These are phyloP conservation scores for Ormyrus pomaceus DNA, from an alignment of 2,888 invertebrate genomes.

Conservation along the genomic window DNA sequence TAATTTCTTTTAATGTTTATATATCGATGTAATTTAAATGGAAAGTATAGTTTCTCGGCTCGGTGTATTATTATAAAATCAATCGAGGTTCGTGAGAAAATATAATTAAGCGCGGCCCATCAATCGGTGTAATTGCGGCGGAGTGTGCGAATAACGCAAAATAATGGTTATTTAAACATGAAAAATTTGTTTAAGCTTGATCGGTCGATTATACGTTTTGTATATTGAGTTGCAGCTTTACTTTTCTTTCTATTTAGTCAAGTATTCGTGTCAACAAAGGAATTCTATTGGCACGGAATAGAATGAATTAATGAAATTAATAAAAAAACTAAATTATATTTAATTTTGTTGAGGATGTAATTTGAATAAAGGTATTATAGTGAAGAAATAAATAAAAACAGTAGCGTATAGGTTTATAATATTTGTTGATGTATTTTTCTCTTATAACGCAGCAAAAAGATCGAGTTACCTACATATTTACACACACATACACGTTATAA, in stretches of 20 bases:
- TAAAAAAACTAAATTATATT: not conserved
- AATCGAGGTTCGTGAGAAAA: conserved; percentile 38
- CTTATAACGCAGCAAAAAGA: conserved; percentile 32
- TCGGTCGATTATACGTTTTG: not conserved
- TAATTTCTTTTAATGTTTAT: not conserved
- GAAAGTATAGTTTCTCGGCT: conserved; percentile 17
- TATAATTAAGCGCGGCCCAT: conserved; percentile 17
- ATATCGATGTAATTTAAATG: conserved; percentile 13
- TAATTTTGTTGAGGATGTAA: not conserved
- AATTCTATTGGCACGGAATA: not conserved
- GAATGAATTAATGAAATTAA: not conserved
- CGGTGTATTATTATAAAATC: conserved; percentile 35
- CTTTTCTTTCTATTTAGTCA: too few species aligned
- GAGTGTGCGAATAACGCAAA: not conserved
- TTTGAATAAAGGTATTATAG: not conserved
- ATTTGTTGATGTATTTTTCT: conserved; percentile 53
- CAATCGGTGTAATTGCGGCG: not conserved
- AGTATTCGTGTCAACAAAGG: not conserved
- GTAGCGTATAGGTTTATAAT: conserved; percentile 44
- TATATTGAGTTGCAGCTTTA: not conserved
- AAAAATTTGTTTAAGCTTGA: conserved; percentile 26
- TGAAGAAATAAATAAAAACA: conserved; percentile 17
- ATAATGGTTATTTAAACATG: not conserved
- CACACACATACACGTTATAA: conserved; percentile 59
- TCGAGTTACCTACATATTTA: conserved; percentile 70